Percentiles rank a stretch among this genome's conserved stretches.
These are phyloP conservation scores for Eudorcas thomsonii DNA, from an alignment of 2,113 vertebrate species.

Conservation along the genomic window DNA sequence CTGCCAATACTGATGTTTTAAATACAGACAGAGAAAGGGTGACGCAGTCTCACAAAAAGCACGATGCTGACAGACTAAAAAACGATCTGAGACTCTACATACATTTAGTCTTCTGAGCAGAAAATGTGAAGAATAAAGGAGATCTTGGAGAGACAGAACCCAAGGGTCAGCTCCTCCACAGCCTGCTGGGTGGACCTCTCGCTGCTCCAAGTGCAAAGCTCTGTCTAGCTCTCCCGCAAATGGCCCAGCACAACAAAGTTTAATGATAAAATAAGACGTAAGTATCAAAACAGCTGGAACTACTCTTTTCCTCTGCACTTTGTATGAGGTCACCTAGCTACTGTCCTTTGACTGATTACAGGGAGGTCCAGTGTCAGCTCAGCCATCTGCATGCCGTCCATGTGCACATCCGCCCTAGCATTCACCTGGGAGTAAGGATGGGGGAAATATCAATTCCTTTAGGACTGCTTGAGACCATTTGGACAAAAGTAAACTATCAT, in stretches of 20 bases:
- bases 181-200: accelerated
- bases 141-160: neutral
- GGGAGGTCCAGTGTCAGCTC: neutral
- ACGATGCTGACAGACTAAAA: accelerated
- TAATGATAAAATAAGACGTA: neutral
- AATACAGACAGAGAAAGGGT: accelerated
- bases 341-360: neutral
- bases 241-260: accelerated
- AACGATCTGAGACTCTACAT: neutral
- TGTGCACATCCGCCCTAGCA: neutral
- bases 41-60: neutral
- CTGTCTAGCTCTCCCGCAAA: neutral
- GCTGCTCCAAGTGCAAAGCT: neutral
- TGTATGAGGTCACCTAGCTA: neutral
- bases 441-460: too few relatives aligned
- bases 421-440: accelerated
- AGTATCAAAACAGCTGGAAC: neutral
- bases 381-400: neutral
- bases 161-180: too few relatives aligned
- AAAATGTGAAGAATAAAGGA: accelerated
- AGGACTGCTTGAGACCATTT: neutral
- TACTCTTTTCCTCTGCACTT: neutral
- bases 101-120: accelerated
- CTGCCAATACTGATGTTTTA: neutral
- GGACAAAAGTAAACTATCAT: too few relatives aligned